Conservation (phyloP, 2,888 invertebrate genomes). For the Xestoiulus laeticollis region DNA sequence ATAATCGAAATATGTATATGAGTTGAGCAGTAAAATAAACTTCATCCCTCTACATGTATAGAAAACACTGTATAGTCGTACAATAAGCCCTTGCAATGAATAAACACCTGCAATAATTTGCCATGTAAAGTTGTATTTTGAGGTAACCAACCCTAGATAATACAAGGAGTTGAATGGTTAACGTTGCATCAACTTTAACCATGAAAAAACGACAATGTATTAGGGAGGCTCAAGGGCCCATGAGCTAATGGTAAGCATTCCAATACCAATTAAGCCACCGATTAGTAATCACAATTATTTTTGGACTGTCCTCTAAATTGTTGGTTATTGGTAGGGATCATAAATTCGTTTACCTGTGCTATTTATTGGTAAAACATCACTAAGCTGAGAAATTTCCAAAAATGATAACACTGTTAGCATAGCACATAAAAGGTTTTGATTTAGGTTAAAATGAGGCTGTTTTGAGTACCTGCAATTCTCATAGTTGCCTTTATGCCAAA, state of each 20-base stretch:
- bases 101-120: background rate
- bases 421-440: background rate
- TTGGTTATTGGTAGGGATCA: background rate
- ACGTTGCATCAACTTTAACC: no score
- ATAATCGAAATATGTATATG: background rate
- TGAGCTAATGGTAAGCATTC: background rate
- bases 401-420: slow-evolving; percentile 45
- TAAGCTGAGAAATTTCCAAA: slow-evolving; percentile 40
- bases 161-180: no score
- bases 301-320: background rate
- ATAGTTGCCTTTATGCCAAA: background rate
- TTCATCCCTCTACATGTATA: background rate
- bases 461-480: background rate
- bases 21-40: background rate
- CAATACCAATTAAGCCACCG: background rate
- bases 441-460: slow-evolving; percentile 38
- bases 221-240: background rate
- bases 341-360: background rate
- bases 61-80: background rate
- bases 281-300: background rate
- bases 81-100: background rate
- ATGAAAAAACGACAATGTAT: background rate
- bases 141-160: background rate
- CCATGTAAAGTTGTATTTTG: background rate
- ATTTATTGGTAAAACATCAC: slow-evolving; percentile 20